These are phyloP conservation scores for Spondyliosoma cantharus DNA, from an alignment of 2,797 vertebrate species.

Conservation along the genomic window DNA sequence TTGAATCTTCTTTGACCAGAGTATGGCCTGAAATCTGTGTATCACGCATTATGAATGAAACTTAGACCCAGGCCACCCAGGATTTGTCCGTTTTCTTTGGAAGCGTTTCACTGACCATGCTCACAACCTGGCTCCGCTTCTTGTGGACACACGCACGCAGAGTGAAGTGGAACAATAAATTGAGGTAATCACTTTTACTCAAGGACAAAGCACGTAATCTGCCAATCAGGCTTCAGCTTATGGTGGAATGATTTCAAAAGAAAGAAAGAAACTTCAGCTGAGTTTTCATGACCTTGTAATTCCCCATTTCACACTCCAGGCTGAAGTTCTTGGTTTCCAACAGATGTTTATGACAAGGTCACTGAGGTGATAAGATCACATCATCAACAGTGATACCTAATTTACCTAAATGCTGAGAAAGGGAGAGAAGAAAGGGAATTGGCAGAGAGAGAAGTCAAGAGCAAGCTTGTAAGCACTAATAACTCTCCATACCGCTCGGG, in stretches of 20 bases:
- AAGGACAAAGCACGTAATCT: conserved; percentile 47
- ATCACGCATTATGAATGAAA: conserved; percentile 61
- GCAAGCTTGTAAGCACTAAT: conserved; percentile 12
- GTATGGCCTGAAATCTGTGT: conserved; percentile 27
- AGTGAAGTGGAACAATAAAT: conserved; percentile 60
- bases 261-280: conserved; percentile 18
- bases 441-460: background rate
- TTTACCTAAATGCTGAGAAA: conserved; percentile 6
- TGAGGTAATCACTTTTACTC: conserved; percentile 57
- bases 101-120: conserved; percentile 62
- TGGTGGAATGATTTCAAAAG: conserved; percentile 39
- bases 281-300: conserved; percentile 12
- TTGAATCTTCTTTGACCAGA: conserved; percentile 45
- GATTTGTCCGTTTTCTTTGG: conserved; percentile 72
- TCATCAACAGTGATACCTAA: background rate
- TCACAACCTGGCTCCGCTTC: conserved; percentile 58
- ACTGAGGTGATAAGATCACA: conserved; percentile 7
- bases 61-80: conserved; percentile 72
- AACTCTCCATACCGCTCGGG: conserved; percentile 20
- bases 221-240: conserved; percentile 49
- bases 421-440: conserved; percentile 6
- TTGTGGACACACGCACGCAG: conserved; percentile 39
- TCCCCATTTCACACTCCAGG: conserved; percentile 20
- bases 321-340: conserved; percentile 6
- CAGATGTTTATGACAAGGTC: conserved; percentile 22